phyloP scores from a whole-genome alignment of 35 echinoderm and acorn worm species.

The Holothuria glaberrima region DNA sequence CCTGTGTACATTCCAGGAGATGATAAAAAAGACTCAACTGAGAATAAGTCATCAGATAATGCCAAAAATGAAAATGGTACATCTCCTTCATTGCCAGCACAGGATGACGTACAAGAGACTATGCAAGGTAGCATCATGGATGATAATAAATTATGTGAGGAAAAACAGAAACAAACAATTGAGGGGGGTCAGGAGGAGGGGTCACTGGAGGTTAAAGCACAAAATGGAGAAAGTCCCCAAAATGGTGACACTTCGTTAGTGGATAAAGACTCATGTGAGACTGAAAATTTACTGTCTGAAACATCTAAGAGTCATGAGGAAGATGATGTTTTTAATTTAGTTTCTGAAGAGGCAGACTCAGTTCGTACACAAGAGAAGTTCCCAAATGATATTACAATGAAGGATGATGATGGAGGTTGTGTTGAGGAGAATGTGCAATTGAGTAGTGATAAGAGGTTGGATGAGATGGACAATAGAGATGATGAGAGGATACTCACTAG shows the following conservation, averaged over 20 bases:
- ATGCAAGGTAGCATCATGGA: neutral
- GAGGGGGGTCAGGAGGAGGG: neutral
- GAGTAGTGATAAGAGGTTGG: neutral
- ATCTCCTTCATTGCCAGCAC: neutral
- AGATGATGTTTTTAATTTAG: neutral
- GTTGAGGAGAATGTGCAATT: constrained; percentile 32
- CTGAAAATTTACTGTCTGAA: neutral
- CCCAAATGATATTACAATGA: constrained; percentile 36
- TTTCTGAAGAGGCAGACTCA: neutral
- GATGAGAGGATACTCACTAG: constrained; percentile 46
- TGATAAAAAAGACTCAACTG: neutral
- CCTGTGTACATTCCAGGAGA: constrained; percentile 28
- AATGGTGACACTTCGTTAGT: neutral
- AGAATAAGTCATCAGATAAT: constrained; percentile 5
- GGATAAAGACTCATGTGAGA: neutral
- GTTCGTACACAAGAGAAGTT: neutral
- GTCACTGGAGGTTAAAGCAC: neutral
- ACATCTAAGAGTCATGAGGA: neutral
- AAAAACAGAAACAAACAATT: neutral
- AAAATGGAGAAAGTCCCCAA: neutral
- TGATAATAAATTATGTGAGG: constrained; percentile 22
- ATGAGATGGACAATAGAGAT: constrained; percentile 41
- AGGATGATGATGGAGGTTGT: neutral
- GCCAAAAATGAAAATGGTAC: constrained; percentile 13
- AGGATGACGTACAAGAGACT: neutral